Base-by-base conservation (phyloP, 2,888 invertebrate genomes). In the Heteromyza rotundicornis region DNA sequence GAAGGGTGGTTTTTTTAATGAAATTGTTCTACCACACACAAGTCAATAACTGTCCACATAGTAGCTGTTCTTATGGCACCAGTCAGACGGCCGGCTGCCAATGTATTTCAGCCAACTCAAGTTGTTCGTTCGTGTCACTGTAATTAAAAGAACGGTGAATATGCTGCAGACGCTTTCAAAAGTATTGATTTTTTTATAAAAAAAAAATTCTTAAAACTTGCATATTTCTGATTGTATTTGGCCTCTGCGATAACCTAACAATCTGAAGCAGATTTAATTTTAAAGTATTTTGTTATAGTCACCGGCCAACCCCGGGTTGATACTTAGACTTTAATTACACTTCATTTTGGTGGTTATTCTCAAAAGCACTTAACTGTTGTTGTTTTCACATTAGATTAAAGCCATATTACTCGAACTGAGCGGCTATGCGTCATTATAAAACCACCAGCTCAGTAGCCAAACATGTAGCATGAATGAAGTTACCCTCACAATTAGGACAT, bases 71-170 rank as follows among this genome's bases (percentile, higher is more conserved):
- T 27, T 40, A 27, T 60, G 60, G 51, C 60, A 55, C 53, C 59
- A 60, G 55, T 44, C 56, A 32, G 55, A 24, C n/a, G n/a, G n/a
- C 49, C 60, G 56, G 60, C 51, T 56, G 49, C 35, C 36, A 32
- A 49, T 17, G 14, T 40, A 2, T 36, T 17, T 27, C 27, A 27
- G 27, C 27, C 27, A 27, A 27, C 27, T 27, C 27, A 27, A 27
- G 27, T 10, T 10, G 10, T 27, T 27, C 27, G 27, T 27, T 19
- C 23, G 27, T 57, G 49, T 19, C 5, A 20, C 10, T 23, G 32
- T 54, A 19, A 20, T 20, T 32, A 53, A 22, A 40, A 32, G 22
- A 19, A 59, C 14, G n/a, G 12, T 40, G 14, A 40, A 40, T 2
- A 40, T 40, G 8, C 40, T n/a, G n/a, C 14, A 3, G n/a, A 40